phyloP scores from a whole-genome alignment of 2,113 vertebrate genomes.

The Okapia johnstoni region DNA sequence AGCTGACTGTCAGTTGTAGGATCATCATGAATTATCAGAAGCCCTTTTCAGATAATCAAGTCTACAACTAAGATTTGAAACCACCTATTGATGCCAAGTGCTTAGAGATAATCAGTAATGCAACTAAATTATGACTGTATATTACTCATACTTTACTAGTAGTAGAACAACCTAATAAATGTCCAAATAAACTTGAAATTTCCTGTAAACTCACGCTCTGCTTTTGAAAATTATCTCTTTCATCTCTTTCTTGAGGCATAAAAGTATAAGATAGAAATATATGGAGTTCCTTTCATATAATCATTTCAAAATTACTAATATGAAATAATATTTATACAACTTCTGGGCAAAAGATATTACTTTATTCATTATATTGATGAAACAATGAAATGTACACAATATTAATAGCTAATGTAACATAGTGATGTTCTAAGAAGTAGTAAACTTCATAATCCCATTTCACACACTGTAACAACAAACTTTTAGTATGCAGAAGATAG shows the following conservation, averaged over 20 bases:
- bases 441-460: not conserved
- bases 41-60: not conserved
- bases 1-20: not conserved
- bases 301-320: conserved; percentile 16
- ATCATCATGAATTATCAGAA: not conserved
- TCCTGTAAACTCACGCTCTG: not conserved
- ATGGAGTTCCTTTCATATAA: not conserved
- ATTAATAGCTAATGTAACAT: not conserved
- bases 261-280: conserved; percentile 31
- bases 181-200: not conserved
- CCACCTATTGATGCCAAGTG: not conserved
- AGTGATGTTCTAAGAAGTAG: not conserved
- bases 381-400: not conserved
- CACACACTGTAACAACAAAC: not conserved
- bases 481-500: not conserved
- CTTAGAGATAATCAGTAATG: not conserved
- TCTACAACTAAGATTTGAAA: not conserved
- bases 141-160: not conserved
- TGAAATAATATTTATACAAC: not conserved
- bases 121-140: not conserved
- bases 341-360: not conserved
- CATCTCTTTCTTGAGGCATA: not conserved
- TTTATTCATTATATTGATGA: not conserved
- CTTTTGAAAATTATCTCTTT: conserved; percentile 22
- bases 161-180: not conserved